Evolutionary conservation across 2,797 vertebrate genomes (phyloP).

Genomic region (Sebastes itinus): DNA sequence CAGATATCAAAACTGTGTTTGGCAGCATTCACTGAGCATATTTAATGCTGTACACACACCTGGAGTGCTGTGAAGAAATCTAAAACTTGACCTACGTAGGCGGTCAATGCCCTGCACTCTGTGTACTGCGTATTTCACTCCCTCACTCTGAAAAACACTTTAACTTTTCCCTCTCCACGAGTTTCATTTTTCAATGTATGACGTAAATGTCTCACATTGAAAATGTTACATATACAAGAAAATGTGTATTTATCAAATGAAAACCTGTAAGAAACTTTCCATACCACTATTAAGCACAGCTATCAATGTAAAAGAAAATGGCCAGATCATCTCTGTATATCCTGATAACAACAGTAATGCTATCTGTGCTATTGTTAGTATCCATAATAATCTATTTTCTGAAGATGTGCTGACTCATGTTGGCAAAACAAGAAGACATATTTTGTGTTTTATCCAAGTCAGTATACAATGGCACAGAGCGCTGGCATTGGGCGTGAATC

Average conservation of each 20-base stretch:
- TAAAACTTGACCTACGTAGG: slow-evolving; percentile 1
- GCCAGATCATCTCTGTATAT: not conserved
- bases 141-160: not conserved
- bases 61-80: slow-evolving; percentile 11
- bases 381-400: not conserved
- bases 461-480: not conserved
- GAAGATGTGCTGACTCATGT: slow-evolving; percentile 19
- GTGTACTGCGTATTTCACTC: not conserved
- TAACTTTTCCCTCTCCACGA: not conserved
- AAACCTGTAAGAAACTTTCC: not conserved
- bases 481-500: not conserved
- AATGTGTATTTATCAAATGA: not conserved
- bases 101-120: not conserved
- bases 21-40: slow-evolving; percentile 13
- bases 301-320: not conserved
- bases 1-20: slow-evolving; percentile 16
- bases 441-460: slow-evolving; percentile 13
- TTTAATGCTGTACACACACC: slow-evolving; percentile 6
- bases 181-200: not conserved
- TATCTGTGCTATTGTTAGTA: not conserved
- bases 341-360: not conserved
- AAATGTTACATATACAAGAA: not conserved
- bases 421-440: slow-evolving; percentile 3
- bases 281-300: not conserved
- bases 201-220: not conserved